A percentile compares a stretch with the other conserved stretches of the same genome.
These are phyloP conservation scores for Microctenopoma stevenorrisi DNA, from an alignment of 2,797 vertebrate genomes.

Conservation along the genomic window DNA sequence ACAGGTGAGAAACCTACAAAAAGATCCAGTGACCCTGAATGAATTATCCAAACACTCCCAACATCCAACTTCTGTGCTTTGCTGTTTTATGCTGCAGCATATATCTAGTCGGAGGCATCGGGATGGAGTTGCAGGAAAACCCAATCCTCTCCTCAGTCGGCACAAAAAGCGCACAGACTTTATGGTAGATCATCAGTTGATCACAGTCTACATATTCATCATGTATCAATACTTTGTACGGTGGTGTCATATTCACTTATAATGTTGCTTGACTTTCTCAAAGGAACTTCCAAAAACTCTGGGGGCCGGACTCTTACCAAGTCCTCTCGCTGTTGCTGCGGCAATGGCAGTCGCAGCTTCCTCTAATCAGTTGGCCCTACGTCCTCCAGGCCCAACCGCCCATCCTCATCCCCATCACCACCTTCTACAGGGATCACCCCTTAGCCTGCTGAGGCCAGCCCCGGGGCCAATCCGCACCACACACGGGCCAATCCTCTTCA, in stretches of 20 bases:
- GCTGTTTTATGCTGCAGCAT: constrained; percentile 78
- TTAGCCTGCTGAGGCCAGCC: constrained; percentile 88
- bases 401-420: constrained; percentile 79
- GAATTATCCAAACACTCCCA: not conserved
- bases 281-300: constrained; percentile 89
- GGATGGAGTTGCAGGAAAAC: constrained; percentile 91
- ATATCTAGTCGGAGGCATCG: constrained; percentile 92
- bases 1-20: constrained; percentile 79
- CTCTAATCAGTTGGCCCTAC: constrained; percentile 86
- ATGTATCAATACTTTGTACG: not conserved
- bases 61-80: constrained; percentile 2
- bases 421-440: constrained; percentile 87
- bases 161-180: constrained; percentile 89
- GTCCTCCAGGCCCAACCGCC: constrained; percentile 61
- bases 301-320: constrained; percentile 87
- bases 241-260: not conserved
- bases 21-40: not conserved
- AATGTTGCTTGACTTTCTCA: constrained; percentile 59
- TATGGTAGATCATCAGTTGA: constrained; percentile 60
- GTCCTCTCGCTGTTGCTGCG: constrained; percentile 86
- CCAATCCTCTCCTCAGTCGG: constrained; percentile 89
- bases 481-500: constrained; percentile 90
- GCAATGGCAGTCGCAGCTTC: constrained; percentile 88
- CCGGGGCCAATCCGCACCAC: constrained; percentile 89
- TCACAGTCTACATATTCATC: not conserved